These are phyloP conservation scores for Drosophila kohkoa DNA, from an alignment of 1,140 invertebrate species.

Conservation along the genomic window DNA sequence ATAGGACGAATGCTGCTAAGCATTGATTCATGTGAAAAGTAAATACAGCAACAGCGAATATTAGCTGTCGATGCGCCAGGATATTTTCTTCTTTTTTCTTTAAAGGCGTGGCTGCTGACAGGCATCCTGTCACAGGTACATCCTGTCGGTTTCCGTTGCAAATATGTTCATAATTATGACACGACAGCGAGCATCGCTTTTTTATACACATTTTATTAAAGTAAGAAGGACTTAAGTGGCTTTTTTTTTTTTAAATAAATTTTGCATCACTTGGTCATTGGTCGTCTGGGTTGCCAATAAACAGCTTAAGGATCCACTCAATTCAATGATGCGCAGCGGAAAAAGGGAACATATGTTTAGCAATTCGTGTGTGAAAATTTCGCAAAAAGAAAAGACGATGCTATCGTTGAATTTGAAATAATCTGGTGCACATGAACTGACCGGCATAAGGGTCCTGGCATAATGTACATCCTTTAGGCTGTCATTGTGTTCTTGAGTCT, in stretches of 20 bases:
- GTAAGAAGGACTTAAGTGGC: not conserved
- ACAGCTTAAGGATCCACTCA: conserved; percentile 43
- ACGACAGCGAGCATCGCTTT: not conserved
- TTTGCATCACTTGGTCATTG: not conserved
- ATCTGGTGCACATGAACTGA: not conserved
- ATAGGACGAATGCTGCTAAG: conserved; percentile 6
- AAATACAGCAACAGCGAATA: conserved; percentile 10
- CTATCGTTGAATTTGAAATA: conserved; percentile 11
- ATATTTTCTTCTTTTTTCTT: not conserved
- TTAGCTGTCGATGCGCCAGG: conserved; percentile 19
- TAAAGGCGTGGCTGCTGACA: conserved; percentile 55
- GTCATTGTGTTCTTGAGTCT: not conserved
- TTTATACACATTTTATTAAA: not conserved
- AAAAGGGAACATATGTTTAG: conserved; percentile 58
- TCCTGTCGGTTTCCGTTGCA: not conserved
- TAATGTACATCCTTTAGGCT: conserved; percentile 4
- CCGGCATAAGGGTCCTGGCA: not conserved
- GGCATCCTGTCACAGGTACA: not conserved
- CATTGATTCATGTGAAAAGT: conserved; percentile 11
- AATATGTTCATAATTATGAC: not conserved
- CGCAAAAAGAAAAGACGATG: conserved; percentile 22
- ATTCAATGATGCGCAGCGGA: conserved; percentile 48
- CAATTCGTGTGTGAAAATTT: conserved; percentile 72
- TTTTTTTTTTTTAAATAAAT: not conserved
- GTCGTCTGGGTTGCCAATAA: conserved; percentile 34